Evolutionary conservation across 2,888 invertebrate species (phyloP).

Genomic region (Scrobipalpa costella): DNA sequence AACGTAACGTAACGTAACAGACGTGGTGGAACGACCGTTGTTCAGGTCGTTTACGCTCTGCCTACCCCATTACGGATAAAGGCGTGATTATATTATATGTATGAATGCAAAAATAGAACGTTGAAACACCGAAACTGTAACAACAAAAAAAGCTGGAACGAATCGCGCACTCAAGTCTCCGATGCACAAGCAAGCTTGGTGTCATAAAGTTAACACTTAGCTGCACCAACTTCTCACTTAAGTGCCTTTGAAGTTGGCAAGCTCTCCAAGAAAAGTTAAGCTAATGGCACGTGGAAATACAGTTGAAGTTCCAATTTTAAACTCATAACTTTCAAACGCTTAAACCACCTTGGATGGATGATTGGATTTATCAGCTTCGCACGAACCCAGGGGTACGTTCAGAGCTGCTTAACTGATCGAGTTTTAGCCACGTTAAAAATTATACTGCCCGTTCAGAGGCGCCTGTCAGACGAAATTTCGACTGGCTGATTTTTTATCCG

Average conservation of each 20-base stretch:
- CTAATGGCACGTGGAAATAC: slow-evolving; percentile 32
- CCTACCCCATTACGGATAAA: no score
- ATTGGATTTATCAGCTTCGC: slow-evolving; percentile 17
- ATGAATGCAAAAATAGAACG: neutral
- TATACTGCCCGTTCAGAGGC: no score
- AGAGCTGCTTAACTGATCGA: no score
- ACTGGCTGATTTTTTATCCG: no score
- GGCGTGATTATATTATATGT: no score
- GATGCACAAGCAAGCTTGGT: slow-evolving; percentile 11
- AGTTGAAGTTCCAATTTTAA: slow-evolving; percentile 28
- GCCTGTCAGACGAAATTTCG: no score
- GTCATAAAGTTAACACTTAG: slow-evolving; percentile 32
- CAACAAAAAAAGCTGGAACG: slow-evolving; percentile 16
- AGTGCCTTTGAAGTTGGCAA: slow-evolving; percentile 56
- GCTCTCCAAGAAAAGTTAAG: slow-evolving; percentile 31
- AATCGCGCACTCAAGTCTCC: neutral
- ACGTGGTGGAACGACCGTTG: no score
- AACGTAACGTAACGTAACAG: no score
- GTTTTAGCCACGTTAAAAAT: no score
- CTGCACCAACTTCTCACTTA: slow-evolving; percentile 54
- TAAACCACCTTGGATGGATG: slow-evolving; percentile 14
- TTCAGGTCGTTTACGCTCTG: no score
- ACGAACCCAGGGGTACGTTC: neutral
- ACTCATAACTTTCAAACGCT: slow-evolving; percentile 29
- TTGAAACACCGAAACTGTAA: neutral